Base-by-base conservation (phyloP, 2,797 vertebrate genomes). In the Chaetodon trifasciatus region DNA sequence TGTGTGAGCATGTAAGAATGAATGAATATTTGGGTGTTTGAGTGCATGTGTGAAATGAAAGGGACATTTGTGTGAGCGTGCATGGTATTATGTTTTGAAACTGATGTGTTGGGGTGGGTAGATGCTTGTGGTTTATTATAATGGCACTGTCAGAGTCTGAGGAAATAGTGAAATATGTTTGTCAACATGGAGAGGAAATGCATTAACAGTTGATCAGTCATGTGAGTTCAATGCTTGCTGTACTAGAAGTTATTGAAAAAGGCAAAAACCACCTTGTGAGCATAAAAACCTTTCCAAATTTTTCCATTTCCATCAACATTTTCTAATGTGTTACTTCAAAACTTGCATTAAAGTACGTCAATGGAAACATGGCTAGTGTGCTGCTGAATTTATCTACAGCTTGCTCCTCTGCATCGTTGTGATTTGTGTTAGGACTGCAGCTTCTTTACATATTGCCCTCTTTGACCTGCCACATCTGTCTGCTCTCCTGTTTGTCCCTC, bases 381-480 rank as follows among this genome's bases (percentile, higher is more conserved):
- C 8, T 13, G 17, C 19, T 52, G 7, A 10, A 50, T 57, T 72
- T 64, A 78, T 47, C 76, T 64, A 17, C 21, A 73, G n/a, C 3
- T 3, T 37, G 19, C 39, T 52, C 50, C 9, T 9, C 12, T 37
- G 32, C 21, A 3, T 13, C 53, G 58, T 65, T 83, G 69, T 40
- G 7, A 46, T 61, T 46, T 35, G 11, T 24, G 44, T 56, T 44
- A 28, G 16, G 76, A 55, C 68, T 70, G 16, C 21, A 67, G 28
- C 5, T 53, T 3, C 56, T 52, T 60, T 2, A 62, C 53, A 55
- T 16, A n/a, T 16, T 13, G 46, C 62, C 75, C 47, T 71, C 57
- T 85, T 63, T 76, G 86, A 88, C 72, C 72, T 75, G 73, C 72
- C 37, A 21, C 57, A 65, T 60, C 67, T 52, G 52, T 76, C 71